Percentiles rank a stretch among this genome's conserved stretches.
Evolutionary conservation across 1,140 invertebrate genomes (phyloP).

Genomic region (Heliothis subflexa): DNA sequence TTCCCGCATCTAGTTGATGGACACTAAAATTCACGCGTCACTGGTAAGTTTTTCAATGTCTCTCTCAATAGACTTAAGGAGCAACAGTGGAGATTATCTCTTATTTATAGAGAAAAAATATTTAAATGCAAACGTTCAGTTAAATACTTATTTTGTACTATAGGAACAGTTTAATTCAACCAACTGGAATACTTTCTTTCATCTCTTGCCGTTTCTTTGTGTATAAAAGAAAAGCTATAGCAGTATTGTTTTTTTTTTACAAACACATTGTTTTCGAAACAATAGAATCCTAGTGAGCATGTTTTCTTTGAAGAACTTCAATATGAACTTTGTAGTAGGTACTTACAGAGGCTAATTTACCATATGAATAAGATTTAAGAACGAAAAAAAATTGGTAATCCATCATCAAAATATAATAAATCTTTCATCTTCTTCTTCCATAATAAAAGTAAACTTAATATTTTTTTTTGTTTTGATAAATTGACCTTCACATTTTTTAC

Average conservation of each 20-base stretch:
- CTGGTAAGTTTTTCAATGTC: no score
- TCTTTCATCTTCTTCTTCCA: no score
- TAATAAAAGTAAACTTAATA: no score
- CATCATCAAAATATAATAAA: no score
- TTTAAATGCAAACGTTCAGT: neutral
- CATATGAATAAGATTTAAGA: neutral
- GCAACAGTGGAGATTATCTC: neutral
- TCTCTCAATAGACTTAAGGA: no score
- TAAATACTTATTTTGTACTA: neutral
- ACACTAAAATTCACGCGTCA: no score
- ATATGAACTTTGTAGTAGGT: neutral
- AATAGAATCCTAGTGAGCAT: neutral
- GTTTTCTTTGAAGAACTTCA: neutral
- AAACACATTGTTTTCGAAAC: neutral
- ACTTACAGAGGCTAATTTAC: neutral
- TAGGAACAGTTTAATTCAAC: conserved; percentile 18
- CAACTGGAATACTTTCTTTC: conserved; percentile 21
- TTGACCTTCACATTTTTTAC: no score
- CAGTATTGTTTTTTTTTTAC: neutral
- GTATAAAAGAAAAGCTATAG: conserved; percentile 17
- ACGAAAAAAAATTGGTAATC: no score
- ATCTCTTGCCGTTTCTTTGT: conserved; percentile 1
- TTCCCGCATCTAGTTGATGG: no score
- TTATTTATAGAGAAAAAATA: neutral
- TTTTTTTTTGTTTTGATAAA: no score